Base-by-base conservation (phyloP, 1,140 invertebrate genomes). In the Diabrotica virgifera region DNA sequence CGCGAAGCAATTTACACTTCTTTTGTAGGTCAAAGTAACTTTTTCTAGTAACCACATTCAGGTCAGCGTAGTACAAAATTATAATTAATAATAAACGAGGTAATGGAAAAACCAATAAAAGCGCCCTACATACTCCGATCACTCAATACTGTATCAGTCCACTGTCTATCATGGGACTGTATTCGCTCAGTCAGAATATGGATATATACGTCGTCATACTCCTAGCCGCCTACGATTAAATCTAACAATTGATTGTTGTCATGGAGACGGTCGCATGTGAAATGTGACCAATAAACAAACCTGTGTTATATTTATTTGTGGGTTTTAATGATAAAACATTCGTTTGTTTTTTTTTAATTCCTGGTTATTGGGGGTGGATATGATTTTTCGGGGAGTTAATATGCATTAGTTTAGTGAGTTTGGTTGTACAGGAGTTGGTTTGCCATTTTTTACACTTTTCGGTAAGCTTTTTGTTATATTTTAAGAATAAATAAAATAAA, bases 281-380 rank as follows among this genome's bases (percentile, higher is more conserved):
- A 70, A 69, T 66, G 63, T 66, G 71, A 66, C 69, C 62, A 69
- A 69, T 73, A 69, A 73, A 71, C 71, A 73, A 68, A 69, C 57
- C 66, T 40, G 62, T 65, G 13, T 63, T 64, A 66, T 69, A 64
- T 72, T 70, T 62, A 59, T 64, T 62, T 63, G 52, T 52, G 6
- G 36, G 61, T 61, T 68, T 66, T 72, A 72, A 70, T 70, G 68
- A 72, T 66, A 67, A 72, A 72, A 72, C 71, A 70, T 70, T 68
- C 59, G 53, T 62, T 68, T 65, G 64, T 63, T 67, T 64, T 60
- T 60, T 6, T 52, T 13, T 55, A 54, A 52, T n/a, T 24, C 24
- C 24, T 24, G 1, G 24, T 24, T 24, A 24, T 24, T 24, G 24
- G 24, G 24, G 24, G 24, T 24, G 24, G 24, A 24, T 24, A 24